Evolutionary conservation across 2,113 vertebrate genomes (phyloP), one percentile per base, ranked within the genome.

Genomic region (Arenaria interpres): DNA sequence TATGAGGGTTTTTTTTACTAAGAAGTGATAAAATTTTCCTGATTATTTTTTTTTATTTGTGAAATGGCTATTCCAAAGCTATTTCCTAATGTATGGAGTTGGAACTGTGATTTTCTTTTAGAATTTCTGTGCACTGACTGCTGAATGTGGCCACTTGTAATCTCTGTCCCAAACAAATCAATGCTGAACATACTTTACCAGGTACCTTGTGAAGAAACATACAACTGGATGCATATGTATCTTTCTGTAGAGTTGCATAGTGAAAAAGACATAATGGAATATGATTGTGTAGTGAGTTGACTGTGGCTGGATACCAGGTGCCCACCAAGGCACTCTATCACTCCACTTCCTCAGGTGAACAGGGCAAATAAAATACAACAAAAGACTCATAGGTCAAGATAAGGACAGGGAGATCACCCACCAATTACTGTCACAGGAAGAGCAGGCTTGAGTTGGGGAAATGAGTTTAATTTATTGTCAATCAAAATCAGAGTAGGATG

Each of bases 221-320:
- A 12, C 0, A 53, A 28, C 8, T 14, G 20, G 4, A 53, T n/a
- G 2, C 11, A 67, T 30, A 16, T 4, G 7, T 22, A 22, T 23
- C 10, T 69, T 76, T 48, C 12, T 1, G 0, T n/a, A 41, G 7
- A 32, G 2, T 21, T 45, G 1, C 21, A 35, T 6, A 45, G 28
- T 35, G 20, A 83, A 78, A 88, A 86, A 41, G 2, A 33, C 27
- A 35, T 16, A 23, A 39, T 37, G 9, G 19, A 82, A n/a, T 60
- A 41, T 24, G 1, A 48, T 28, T 45, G 13, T 17, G 23, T 37
- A 13, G 28, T 39, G 12, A 20, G 12, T 20, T 72, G 27, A 25
- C 10, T 3, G 5, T 59, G 7, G 3, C 14, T 80, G 9, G 6
- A 33, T 8, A 6, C 3, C 17, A 79, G 11, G 4, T 39, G 11